These are phyloP conservation scores for Dasyurus viverrinus DNA, from an alignment of 2,113 vertebrate genomes.

Conservation along the genomic window DNA sequence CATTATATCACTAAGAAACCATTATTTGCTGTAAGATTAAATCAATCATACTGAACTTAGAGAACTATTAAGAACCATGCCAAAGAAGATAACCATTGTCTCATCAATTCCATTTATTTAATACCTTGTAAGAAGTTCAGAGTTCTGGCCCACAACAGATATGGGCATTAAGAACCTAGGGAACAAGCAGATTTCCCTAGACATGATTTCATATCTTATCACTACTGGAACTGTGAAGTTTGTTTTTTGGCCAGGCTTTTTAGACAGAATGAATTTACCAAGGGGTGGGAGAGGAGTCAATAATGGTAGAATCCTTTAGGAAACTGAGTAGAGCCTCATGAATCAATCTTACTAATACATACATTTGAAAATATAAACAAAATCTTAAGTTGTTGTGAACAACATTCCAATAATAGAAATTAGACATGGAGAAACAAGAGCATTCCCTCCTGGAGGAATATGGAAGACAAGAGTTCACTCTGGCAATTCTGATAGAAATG, in stretches of 20 bases:
- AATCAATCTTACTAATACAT: neutral
- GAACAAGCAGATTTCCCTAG: neutral
- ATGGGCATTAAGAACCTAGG: neutral
- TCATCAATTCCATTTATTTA: too few species aligned
- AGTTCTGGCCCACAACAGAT: too few species aligned
- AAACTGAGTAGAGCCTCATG: neutral
- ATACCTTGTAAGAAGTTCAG: too few species aligned
- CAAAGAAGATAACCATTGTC: too few species aligned
- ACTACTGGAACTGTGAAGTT: neutral
- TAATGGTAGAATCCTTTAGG: neutral
- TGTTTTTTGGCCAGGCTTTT: neutral
- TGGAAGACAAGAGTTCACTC: neutral
- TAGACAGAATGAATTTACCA: neutral
- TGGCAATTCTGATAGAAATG: neutral
- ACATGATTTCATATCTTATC: neutral
- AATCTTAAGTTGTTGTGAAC: neutral
- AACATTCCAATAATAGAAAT: neutral
- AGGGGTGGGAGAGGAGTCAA: too few species aligned
- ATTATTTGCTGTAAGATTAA: too few species aligned
- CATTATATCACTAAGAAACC: too few species aligned
- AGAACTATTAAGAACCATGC: too few species aligned
- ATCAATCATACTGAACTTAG: too few species aligned
- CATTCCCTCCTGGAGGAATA: neutral
- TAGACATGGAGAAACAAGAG: neutral
- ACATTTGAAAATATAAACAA: neutral